Evolutionary conservation across 2,113 vertebrate genomes (phyloP), one percentile per base, ranked within the genome.

Genomic region (Arizona elegans): DNA sequence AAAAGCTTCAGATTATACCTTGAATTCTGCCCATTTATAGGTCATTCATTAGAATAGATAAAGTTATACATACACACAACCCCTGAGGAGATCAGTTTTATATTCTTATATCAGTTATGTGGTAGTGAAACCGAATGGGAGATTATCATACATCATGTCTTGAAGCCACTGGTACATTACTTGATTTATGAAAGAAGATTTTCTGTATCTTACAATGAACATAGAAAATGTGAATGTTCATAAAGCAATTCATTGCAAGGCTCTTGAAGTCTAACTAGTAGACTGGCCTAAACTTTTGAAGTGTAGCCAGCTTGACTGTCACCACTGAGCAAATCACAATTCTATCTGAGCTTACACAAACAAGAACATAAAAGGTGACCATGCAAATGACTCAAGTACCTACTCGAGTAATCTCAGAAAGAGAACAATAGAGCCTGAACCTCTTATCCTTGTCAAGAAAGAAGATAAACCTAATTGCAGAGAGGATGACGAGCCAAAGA

Each of bases 391-490:
- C 50, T 43, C 54, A 52, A 88, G 65, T 85, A 43, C 88, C 53
- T 33, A 13, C 1, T 0, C 23, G 43, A 26, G 8, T 55, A 94
- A 90, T 93, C 95, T 95, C 62, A 3, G 5, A 23, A 58, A 0
- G 12, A 93, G 92, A 96, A 94, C 70, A 97, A 89, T 47, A 91
- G 17, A 89, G 93, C 95, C 3, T 10, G 13, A 92, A 9, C 2
- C 90, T 92, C 9, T 47, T 86, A 5, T 86, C 86, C 95, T 58
- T 1, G 54, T 21, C 92, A 94, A 88, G 26, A 23, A 90, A 89
- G 85, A 94, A 92, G 93, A 92, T 56, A 91, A 97, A 93, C 21
- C 43, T 81, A 62, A 70, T 54, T 93, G 62, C 59, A n/a, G 50
- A 94, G 91, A 54, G 54, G n/a, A 88, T 70, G 52, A 62, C 53